Conservation (phyloP, 2,888 invertebrate genomes). For the Cartodere bifasciata region DNA sequence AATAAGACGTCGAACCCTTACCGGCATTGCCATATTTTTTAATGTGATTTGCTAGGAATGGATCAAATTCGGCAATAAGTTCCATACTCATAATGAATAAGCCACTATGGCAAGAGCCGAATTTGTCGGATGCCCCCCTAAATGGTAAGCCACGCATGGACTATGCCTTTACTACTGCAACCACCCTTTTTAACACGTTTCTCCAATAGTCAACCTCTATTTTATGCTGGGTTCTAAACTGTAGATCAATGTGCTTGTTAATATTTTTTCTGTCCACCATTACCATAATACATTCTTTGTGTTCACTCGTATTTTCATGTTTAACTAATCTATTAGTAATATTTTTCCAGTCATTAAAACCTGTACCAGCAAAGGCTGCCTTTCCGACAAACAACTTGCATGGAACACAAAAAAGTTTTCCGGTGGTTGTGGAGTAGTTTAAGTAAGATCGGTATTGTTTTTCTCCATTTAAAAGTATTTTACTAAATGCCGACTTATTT, state of each 20-base stretch:
- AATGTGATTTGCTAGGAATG: constrained; percentile 21
- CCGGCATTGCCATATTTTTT: constrained; percentile 20
- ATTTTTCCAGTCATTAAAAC: constrained; percentile 19
- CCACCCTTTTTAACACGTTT: constrained; percentile 17
- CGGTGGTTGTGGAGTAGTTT: too few species aligned
- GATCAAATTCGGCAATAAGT: constrained; percentile 23
- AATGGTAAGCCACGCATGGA: constrained; percentile 17
- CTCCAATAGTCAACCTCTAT: constrained; percentile 17
- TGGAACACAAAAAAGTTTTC: too few species aligned
- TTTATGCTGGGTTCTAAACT: constrained; percentile 11
- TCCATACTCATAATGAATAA: constrained; percentile 22
- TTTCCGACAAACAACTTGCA: too few species aligned
- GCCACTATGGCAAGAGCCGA: constrained; percentile 19
- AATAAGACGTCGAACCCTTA: constrained; percentile 20
- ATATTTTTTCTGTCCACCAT: too few species aligned
- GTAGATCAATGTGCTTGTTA: too few species aligned
- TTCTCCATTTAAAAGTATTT: too few species aligned
- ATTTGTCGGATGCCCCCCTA: constrained; percentile 17
- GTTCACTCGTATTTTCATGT: constrained; percentile 17
- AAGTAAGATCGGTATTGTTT: too few species aligned
- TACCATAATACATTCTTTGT: constrained; percentile 17
- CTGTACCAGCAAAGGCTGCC: too few species aligned
- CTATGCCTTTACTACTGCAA: constrained; percentile 16
- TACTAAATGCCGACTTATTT: too few species aligned
- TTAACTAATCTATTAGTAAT: constrained; percentile 14